Evolutionary conservation across 23 tunicate genomes (phyloP).

Genomic region (Oikopleura albicans): DNA sequence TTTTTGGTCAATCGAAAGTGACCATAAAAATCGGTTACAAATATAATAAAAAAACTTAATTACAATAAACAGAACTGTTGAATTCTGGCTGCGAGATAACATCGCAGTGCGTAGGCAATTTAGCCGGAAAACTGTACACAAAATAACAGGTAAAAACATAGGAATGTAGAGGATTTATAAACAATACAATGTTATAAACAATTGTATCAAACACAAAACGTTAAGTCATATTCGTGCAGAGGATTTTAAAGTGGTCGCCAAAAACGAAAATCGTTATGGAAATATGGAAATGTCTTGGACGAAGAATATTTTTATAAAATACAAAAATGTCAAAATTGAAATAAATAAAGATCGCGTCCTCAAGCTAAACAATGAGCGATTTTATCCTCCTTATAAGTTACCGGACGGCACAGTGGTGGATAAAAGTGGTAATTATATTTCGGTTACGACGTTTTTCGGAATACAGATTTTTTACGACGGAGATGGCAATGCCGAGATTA

Average conservation of each 20-base stretch:
- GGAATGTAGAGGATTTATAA: no score
- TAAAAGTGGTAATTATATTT: not conserved
- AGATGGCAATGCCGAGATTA: not conserved
- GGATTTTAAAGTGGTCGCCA: not conserved
- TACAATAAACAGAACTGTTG: no score
- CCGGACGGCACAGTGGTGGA: slow-evolving; percentile 1
- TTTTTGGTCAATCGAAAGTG: no score
- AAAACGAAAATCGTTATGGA: not conserved
- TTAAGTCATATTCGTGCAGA: not conserved
- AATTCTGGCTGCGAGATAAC: no score
- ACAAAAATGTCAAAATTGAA: not conserved
- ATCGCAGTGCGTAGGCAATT: no score
- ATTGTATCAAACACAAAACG: no score
- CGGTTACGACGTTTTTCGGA: not conserved
- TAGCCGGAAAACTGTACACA: no score
- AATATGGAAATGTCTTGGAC: slow-evolving; percentile 14
- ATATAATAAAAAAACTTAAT: no score
- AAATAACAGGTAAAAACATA: no score
- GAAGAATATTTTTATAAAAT: not conserved
- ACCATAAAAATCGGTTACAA: no score
- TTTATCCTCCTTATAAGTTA: not conserved
- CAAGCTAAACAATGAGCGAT: not conserved
- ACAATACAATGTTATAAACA: no score
- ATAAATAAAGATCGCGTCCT: not conserved
- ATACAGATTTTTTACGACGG: not conserved